These are phyloP conservation scores for Nowickia ferox DNA, from an alignment of 2,888 invertebrate genomes.

Conservation along the genomic window DNA sequence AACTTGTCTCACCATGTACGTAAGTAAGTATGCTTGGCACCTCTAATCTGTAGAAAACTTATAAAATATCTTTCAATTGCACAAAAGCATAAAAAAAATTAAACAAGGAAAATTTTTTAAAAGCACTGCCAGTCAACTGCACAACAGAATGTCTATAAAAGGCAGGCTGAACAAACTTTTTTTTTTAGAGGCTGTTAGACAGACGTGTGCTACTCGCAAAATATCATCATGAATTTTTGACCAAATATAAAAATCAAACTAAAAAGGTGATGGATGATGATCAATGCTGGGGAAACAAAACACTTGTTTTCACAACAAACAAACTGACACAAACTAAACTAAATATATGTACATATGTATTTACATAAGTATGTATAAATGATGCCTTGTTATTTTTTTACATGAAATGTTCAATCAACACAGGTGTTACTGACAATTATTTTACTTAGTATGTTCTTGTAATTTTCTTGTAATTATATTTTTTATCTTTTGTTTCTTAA, in stretches of 20 bases:
- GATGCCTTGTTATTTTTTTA: background rate
- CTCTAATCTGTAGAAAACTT: constrained; percentile 7
- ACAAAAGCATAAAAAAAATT: constrained; percentile 8
- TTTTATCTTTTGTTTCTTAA: constrained; percentile 5
- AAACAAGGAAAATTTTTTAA: constrained; percentile 36
- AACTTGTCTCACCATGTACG: constrained; percentile 34
- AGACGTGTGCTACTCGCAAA: background rate
- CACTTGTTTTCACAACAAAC: constrained; percentile 19
- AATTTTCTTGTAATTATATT: background rate
- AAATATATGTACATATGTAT: background rate
- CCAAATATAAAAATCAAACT: constrained; percentile 13
- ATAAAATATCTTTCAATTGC: constrained; percentile 12
- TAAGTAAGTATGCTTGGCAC: background rate
- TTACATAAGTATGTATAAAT: too few species aligned
- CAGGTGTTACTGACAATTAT: constrained; percentile 39
- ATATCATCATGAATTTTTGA: constrained; percentile 6
- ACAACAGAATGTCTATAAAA: constrained; percentile 32
- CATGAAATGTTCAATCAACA: background rate
- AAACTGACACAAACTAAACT: constrained; percentile 13
- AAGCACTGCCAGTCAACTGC: constrained; percentile 26
- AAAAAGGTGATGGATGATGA: constrained; percentile 26
- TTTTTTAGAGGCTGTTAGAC: constrained; percentile 8
- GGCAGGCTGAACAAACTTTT: constrained; percentile 5
- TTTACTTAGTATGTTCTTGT: background rate
- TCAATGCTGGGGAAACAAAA: constrained; percentile 34